phyloP scores from a whole-genome alignment of 2,797 vertebrate genomes.

The Onychomys torridus region DNA sequence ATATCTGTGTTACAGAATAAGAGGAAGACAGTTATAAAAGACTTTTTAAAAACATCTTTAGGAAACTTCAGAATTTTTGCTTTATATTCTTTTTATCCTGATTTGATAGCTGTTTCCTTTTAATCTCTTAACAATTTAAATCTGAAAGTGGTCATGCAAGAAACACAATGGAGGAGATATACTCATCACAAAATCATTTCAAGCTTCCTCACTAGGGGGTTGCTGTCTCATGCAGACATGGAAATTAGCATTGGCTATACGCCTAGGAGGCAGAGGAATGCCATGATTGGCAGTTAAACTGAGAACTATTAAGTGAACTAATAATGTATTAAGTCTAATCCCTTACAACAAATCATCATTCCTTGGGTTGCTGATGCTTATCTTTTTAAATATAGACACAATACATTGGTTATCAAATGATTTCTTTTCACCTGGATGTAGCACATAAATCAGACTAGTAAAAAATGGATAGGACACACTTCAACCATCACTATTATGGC shows the following conservation, averaged over 20 bases:
- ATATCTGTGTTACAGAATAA: background rate
- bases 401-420: background rate
- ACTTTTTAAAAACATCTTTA: background rate
- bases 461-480: background rate
- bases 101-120: slow-evolving; percentile 15
- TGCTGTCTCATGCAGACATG: slow-evolving; percentile 30
- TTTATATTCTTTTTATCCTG: slow-evolving; percentile 14
- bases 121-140: slow-evolving; percentile 56
- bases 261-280: slow-evolving; percentile 34
- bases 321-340: slow-evolving; percentile 14
- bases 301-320: slow-evolving; percentile 29
- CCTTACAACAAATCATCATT: background rate
- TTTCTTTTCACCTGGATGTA: background rate
- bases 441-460: background rate
- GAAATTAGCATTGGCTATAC: slow-evolving; percentile 15
- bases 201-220: slow-evolving; percentile 15
- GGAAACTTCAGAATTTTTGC: background rate
- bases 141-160: slow-evolving; percentile 30
- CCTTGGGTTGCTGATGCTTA: background rate
- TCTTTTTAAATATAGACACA: background rate
- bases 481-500: background rate
- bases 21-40: background rate
- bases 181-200: slow-evolving; percentile 63
- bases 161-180: slow-evolving; percentile 4
- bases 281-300: background rate